These are phyloP conservation scores for Drosophila colorata DNA, from an alignment of 2,888 invertebrate genomes.

Conservation along the genomic window DNA sequence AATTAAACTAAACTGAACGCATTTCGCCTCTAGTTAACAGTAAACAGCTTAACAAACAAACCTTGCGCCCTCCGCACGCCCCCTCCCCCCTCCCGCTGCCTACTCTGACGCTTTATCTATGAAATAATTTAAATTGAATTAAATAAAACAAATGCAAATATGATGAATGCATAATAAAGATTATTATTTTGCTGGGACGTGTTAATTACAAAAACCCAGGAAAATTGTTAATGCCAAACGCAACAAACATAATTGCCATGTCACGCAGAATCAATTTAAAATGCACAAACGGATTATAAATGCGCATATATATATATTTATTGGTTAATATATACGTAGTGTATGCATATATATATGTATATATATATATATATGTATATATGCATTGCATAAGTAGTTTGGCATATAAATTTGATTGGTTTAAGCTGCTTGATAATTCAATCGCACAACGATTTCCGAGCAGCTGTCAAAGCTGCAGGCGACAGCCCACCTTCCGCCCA, in stretches of 20 bases:
- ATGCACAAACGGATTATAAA: slow-evolving; percentile 40
- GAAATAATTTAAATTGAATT: slow-evolving; percentile 35
- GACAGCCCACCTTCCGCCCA: slow-evolving; percentile 21
- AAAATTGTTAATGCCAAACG: slow-evolving; percentile 41
- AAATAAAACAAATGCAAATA: slow-evolving; percentile 37
- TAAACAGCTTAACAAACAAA: slow-evolving; percentile 13
- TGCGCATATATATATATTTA: not conserved
- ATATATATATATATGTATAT: not conserved
- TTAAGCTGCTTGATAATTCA: slow-evolving; percentile 64
- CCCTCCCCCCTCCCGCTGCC: no score
- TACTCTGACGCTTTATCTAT: not conserved
- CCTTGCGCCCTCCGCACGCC: not conserved
- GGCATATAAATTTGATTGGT: slow-evolving; percentile 47
- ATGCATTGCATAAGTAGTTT: slow-evolving; percentile 37
- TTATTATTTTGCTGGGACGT: slow-evolving; percentile 37
- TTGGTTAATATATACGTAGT: not conserved
- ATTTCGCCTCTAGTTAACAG: not conserved
- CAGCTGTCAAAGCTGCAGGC: slow-evolving; percentile 61
- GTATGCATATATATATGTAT: not conserved
- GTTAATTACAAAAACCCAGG: slow-evolving; percentile 32
- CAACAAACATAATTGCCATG: slow-evolving; percentile 40
- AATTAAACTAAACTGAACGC: slow-evolving; percentile 1
- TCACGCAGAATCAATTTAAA: slow-evolving; percentile 55
- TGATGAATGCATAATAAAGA: slow-evolving; percentile 46
- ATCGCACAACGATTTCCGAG: slow-evolving; percentile 46